Percentiles rank a stretch among this genome's conserved stretches.
phyloP scores from a whole-genome alignment of 2,113 vertebrate species.

The Hystrix cristata region DNA sequence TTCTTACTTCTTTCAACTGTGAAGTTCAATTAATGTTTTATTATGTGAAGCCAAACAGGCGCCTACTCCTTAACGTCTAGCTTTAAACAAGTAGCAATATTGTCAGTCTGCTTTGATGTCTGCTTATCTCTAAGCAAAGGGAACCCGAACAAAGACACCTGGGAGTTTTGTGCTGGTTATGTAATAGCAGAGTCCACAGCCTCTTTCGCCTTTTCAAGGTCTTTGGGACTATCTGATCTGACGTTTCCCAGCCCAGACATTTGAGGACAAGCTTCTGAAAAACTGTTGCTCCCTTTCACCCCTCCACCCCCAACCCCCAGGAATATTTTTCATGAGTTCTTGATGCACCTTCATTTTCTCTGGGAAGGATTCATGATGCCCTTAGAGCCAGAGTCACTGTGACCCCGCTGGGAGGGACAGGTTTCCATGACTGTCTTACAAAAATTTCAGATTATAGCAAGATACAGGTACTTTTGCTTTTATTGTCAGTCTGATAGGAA shows the following conservation, averaged over 20 bases:
- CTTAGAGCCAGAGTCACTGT: background rate
- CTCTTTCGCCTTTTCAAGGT: conserved; percentile 55
- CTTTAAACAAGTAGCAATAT: conserved; percentile 62
- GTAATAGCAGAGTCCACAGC: conserved; percentile 48
- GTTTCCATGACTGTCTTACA: background rate
- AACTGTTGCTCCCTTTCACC: background rate
- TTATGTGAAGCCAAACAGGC: conserved; percentile 70
- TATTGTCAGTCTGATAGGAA: background rate
- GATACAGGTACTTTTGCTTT: background rate
- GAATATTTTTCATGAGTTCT: background rate
- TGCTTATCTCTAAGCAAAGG: conserved; percentile 46
- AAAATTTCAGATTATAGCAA: background rate
- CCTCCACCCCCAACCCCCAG: background rate
- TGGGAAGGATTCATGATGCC: background rate
- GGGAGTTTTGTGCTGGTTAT: conserved; percentile 30
- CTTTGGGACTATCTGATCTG: conserved; percentile 50
- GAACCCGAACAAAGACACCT: conserved; percentile 40
- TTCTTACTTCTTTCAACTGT: conserved; percentile 66
- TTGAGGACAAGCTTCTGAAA: conserved; percentile 45
- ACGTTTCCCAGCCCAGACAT: conserved; percentile 55
- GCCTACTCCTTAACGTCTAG: conserved; percentile 59
- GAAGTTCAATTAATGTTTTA: conserved; percentile 80
- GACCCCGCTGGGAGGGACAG: background rate
- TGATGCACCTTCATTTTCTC: background rate
- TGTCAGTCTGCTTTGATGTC: conserved; percentile 65